phyloP scores from a whole-genome alignment of 2,113 vertebrate genomes.

The Telmatochromis sp. region DNA sequence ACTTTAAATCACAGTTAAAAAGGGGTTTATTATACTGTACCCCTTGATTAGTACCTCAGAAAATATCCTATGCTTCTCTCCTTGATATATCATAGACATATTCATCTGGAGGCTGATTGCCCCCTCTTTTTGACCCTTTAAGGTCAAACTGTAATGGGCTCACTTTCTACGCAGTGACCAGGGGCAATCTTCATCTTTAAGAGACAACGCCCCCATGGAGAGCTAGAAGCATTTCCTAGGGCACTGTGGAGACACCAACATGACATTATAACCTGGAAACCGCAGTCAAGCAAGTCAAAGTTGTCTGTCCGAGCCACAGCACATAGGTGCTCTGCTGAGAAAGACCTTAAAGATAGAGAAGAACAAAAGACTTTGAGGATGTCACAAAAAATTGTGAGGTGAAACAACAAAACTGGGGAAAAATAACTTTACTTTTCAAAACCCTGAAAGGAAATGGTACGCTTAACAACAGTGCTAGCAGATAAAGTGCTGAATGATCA shows the following conservation, averaged over 20 bases:
- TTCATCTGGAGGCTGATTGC: slow-evolving; percentile 58
- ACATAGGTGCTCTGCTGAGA: neutral
- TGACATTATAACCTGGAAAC: slow-evolving; percentile 6
- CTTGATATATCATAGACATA: slow-evolving; percentile 23
- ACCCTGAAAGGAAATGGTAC: neutral
- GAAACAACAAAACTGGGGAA: neutral
- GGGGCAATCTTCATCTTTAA: slow-evolving; percentile 37
- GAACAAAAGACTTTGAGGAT: neutral
- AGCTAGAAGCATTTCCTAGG: neutral
- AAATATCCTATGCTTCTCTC: neutral
- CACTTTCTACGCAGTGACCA: slow-evolving; percentile 55
- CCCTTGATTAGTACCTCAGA: neutral
- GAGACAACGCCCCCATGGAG: slow-evolving; percentile 18
- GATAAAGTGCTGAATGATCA: neutral
- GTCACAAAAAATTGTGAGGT: neutral
- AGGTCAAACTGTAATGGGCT: slow-evolving; percentile 60
- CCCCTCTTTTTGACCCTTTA: slow-evolving; percentile 39
- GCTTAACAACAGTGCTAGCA: neutral
- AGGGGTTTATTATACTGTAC: neutral
- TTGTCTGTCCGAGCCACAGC: neutral
- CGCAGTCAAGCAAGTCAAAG: neutral
- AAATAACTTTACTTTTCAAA: neutral
- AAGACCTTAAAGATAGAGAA: neutral
- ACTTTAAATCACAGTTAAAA: neutral
- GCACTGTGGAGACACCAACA: neutral